A percentile compares a stretch with the other conserved stretches of the same genome.
Conservation (phyloP, 2,888 invertebrate species). For the Xestoiulus laeticollis region DNA sequence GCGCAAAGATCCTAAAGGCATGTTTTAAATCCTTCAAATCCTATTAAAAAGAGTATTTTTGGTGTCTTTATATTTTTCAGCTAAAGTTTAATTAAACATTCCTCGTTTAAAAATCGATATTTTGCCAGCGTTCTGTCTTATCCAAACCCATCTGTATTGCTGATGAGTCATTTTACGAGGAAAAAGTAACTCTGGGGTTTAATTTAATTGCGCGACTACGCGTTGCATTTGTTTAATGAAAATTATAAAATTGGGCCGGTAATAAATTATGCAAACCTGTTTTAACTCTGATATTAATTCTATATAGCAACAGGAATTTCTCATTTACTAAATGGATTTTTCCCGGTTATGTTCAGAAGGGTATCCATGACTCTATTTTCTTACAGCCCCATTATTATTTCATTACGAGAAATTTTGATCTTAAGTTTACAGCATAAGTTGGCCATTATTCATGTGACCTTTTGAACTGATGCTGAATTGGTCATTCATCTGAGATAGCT, state of each 20-base stretch:
- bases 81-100: conserved; percentile 1
- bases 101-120: not conserved
- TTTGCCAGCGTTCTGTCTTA: not conserved
- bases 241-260: not conserved
- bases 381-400: too few species aligned
- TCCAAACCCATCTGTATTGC: not conserved
- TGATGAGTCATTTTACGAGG: not conserved
- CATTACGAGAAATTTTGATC: too few species aligned
- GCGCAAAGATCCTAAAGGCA: not conserved
- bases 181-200: not conserved
- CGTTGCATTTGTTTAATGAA: not conserved
- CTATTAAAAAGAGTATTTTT: not conserved
- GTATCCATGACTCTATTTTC: not conserved
- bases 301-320: not conserved
- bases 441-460: too few species aligned
- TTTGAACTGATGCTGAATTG: too few species aligned
- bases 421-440: too few species aligned
- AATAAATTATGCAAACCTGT: not conserved
- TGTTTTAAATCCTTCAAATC: not conserved
- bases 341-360: not conserved
- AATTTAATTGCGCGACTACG: not conserved
- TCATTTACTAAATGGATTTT: not conserved
- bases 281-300: not conserved
- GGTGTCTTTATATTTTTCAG: not conserved
- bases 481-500: too few species aligned